Conservation (phyloP, 2,113 vertebrate genomes). For the Pogona vitticeps region DNA sequence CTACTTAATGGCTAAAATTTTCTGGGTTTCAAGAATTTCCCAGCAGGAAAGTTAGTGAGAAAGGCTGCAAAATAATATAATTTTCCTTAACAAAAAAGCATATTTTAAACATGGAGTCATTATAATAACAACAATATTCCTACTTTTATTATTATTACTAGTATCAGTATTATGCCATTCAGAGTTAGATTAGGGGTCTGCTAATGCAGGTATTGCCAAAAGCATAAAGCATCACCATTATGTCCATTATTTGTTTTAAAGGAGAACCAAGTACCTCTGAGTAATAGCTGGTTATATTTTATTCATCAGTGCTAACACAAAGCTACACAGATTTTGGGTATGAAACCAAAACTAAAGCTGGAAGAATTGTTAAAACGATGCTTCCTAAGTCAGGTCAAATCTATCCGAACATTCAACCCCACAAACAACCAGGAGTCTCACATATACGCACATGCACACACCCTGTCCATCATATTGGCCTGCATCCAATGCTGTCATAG, state of each 20-base stretch:
- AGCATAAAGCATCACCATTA: not conserved
- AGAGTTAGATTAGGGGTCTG: fast-evolving
- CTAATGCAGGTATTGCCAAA: not conserved
- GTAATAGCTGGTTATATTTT: not conserved
- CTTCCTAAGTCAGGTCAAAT: not conserved
- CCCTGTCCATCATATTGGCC: too few species aligned
- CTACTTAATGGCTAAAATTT: not conserved
- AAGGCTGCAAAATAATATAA: slow-evolving; percentile 22
- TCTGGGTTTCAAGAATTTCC: slow-evolving; percentile 19
- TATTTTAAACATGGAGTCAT: slow-evolving; percentile 32
- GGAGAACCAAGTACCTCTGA: not conserved
- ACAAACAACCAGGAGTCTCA: not conserved
- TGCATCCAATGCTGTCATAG: too few species aligned
- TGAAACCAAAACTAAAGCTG: not conserved
- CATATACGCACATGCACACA: not conserved
- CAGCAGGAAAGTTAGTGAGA: not conserved
- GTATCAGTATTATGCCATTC: not conserved
- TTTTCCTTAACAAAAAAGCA: slow-evolving; percentile 23
- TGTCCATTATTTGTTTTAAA: not conserved
- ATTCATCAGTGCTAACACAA: not conserved
- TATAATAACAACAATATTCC: not conserved
- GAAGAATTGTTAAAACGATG: not conserved
- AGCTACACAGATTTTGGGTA: not conserved
- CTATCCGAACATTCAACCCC: not conserved
- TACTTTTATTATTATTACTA: not conserved